Percentiles rank a stretch among this genome's conserved stretches.
These are phyloP conservation scores for Onychomys torridus DNA, from an alignment of 2,797 vertebrate genomes.

Conservation along the genomic window DNA sequence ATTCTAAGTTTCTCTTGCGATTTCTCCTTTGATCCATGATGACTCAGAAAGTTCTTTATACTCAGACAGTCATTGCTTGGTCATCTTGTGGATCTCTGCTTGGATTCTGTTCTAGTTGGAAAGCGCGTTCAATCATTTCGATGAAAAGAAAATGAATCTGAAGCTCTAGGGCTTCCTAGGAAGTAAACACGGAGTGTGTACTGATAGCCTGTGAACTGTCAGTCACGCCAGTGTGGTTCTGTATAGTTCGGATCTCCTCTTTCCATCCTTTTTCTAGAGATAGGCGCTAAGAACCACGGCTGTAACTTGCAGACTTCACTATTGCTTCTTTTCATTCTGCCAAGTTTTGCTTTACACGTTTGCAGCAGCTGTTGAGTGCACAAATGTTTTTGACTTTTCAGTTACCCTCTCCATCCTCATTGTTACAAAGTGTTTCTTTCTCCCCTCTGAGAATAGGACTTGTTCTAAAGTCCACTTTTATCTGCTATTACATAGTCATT, in stretches of 20 bases:
- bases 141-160: background rate
- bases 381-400: background rate
- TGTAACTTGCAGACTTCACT: background rate
- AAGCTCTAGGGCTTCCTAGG: background rate
- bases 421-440: background rate
- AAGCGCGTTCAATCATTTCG: background rate
- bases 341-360: background rate
- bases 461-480: background rate
- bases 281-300: background rate
- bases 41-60: background rate
- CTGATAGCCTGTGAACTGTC: background rate
- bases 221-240: background rate
- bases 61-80: background rate
- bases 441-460: background rate
- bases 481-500: background rate
- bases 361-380: background rate
- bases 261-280: background rate
- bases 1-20: background rate
- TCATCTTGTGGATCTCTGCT: background rate
- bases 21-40: background rate
- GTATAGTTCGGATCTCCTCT: background rate
- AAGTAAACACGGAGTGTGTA: background rate
- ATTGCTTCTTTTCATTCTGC: background rate
- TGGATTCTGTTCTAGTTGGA: background rate
- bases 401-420: background rate